These are phyloP conservation scores for Siphamia tubifer DNA, from an alignment of 2,113 vertebrate species.

Conservation along the genomic window DNA sequence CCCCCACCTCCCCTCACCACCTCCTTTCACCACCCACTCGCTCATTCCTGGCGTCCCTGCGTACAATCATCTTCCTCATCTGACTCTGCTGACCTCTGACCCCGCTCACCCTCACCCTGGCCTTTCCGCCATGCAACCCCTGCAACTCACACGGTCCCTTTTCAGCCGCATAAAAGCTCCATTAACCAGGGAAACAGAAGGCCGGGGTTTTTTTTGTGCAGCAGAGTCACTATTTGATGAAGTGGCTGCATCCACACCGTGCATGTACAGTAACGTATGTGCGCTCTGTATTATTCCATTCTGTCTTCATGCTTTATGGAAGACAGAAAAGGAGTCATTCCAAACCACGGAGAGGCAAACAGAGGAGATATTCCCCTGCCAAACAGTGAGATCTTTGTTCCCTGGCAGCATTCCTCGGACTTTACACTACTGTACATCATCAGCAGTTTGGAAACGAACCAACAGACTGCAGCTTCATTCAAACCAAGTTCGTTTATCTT, in stretches of 20 bases:
- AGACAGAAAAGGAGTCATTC: constrained; percentile 11
- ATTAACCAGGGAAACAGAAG: constrained; percentile 27
- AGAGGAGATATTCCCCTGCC: constrained; percentile 10
- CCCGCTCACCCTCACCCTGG: constrained; percentile 12
- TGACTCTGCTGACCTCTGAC: constrained; percentile 41
- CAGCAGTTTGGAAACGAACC: constrained; percentile 8
- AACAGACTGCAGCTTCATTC: not conserved
- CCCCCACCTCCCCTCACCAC: constrained; percentile 33
- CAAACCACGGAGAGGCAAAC: constrained; percentile 11
- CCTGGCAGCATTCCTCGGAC: constrained; percentile 14
- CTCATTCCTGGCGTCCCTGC: constrained; percentile 15
- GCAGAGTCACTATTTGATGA: not conserved
- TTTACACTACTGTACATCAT: constrained; percentile 44
- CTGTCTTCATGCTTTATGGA: not conserved
- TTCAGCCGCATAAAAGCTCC: constrained; percentile 41
- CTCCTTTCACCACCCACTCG: constrained; percentile 25
- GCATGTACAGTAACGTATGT: not conserved
- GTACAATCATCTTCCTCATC: constrained; percentile 63
- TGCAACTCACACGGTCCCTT: constrained; percentile 35
- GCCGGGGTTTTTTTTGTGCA: not conserved
- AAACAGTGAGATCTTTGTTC: constrained; percentile 51
- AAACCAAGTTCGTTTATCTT: too few species aligned
- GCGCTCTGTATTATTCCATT: constrained; percentile 10
- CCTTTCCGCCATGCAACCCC: constrained; percentile 22
- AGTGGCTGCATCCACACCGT: not conserved